Evolutionary conservation across 1,140 invertebrate species (phyloP).

Genomic region (Pectinophora gossypiella): DNA sequence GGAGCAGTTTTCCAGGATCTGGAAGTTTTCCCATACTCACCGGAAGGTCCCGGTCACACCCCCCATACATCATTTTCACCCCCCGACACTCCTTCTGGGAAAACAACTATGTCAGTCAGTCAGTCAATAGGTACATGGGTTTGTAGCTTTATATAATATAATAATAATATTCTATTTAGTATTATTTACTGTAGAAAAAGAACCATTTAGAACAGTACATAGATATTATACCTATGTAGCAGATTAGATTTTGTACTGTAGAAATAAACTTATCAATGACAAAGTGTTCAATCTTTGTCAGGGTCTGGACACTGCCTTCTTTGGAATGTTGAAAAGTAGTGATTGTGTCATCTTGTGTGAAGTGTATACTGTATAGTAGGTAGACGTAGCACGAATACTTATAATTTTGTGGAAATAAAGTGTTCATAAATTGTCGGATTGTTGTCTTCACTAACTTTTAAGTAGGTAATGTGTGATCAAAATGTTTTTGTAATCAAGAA

Average conservation of each 20-base stretch:
- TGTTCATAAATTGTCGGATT: neutral
- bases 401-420: too few species aligned
- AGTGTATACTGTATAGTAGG: neutral
- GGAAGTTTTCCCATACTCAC: too few species aligned
- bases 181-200: neutral
- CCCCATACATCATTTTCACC: too few species aligned
- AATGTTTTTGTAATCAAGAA: too few species aligned
- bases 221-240: conserved; percentile 9
- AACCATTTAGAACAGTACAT: neutral
- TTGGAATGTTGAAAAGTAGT: neutral
- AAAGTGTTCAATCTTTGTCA: conserved; percentile 17
- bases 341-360: neutral
- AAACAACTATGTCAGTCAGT: too few species aligned
- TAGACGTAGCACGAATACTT: too few species aligned
- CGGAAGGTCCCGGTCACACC: too few species aligned
- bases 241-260: conserved; percentile 30
- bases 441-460: too few species aligned
- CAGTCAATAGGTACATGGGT: too few species aligned
- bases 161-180: neutral
- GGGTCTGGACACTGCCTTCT: conserved; percentile 22
- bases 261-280: conserved; percentile 13
- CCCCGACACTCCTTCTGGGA: too few species aligned
- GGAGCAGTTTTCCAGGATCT: too few species aligned
- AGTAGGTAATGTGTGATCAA: too few species aligned
- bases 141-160: neutral